Base-by-base conservation (phyloP, 2,113 vertebrate genomes). In the Butorides virescens region DNA sequence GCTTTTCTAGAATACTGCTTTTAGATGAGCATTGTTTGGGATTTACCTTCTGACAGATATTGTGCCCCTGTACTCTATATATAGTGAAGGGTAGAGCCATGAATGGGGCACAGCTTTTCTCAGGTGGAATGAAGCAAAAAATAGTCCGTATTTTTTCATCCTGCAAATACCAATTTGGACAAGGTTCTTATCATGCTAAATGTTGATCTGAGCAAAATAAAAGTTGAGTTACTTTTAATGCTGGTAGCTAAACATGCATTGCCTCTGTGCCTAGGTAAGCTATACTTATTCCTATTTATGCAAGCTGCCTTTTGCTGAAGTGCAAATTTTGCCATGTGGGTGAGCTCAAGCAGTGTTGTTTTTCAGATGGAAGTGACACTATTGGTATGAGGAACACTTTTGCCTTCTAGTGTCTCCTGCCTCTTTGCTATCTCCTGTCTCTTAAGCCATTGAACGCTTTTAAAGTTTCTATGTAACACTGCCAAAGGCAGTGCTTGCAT, bases 121-220 rank as follows among this genome's bases (percentile, higher is more conserved):
- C 10, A 52, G 44, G 16, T 58, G 13, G 14, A 88, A 79, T 55
- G 30, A 37, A 81, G 8, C 23, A 56, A 71, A 52, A 7, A 19
- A 34, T 9, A 8, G 4, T 32, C 3, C 0, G 0, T 50, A 1
- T 10, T 37, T 37, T 26, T 77, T 66, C 7, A 15, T 58, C 26
- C 25, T 83, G 32, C 2, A 66, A 44, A 66, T 58, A 12, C 9
- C 37, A 5, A 29, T 27, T 74, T 67, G 17, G 77, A 15, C 20
- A 47, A 55, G 8, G 9, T 29, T 77, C 68, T 63, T 59, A 29
- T 16, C 15, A 7, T 44, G 30, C 5, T 42, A 16, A 66, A 8
- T 9, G 4, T 29, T 77, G 20, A 83, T 76, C 53, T 80, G 49
- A 92, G 27, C 30, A 53, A 83, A 84, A 89, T 32, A 73, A 84